Conservation (phyloP, 2,888 invertebrate species). For the Tenthredo distinguenda region DNA sequence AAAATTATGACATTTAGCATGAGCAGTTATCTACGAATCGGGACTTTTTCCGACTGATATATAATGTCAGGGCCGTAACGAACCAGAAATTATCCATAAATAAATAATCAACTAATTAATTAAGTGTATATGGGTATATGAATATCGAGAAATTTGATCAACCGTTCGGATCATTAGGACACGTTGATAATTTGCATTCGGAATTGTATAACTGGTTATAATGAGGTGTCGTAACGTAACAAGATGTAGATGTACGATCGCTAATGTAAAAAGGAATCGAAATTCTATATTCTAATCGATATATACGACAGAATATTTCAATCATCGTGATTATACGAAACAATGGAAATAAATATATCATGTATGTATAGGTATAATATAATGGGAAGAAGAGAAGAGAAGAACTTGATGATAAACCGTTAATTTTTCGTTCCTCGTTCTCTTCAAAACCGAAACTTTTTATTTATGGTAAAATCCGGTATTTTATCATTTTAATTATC, state of each 20-base stretch:
- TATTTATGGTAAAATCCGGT: not conserved
- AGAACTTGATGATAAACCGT: not conserved
- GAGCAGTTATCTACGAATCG: too few relatives aligned
- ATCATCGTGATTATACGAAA: too few relatives aligned
- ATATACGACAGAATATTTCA: too few relatives aligned
- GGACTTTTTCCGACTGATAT: too few relatives aligned
- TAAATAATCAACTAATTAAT: not conserved
- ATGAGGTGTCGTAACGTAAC: not conserved
- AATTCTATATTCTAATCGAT: too few relatives aligned
- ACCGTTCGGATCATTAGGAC: not conserved
- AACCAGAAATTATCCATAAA: conserved; percentile 15
- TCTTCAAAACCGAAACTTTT: not conserved
- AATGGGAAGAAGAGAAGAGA: not conserved
- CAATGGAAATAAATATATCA: too few relatives aligned
- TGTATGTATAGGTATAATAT: too few relatives aligned
- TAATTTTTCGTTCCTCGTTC: not conserved
- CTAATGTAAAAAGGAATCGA: not conserved
- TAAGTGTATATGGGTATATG: not conserved
- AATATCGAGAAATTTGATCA: not conserved
- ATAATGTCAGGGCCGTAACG: conserved; percentile 6
- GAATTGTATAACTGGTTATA: conserved; percentile 7
- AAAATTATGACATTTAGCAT: not conserved
- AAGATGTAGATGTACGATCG: not conserved
- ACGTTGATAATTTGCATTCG: not conserved
- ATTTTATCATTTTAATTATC: not conserved